A percentile compares a stretch with the other conserved stretches of the same genome.
Evolutionary conservation across 2,888 invertebrate species (phyloP).

Genomic region (Cryptops parisi): DNA sequence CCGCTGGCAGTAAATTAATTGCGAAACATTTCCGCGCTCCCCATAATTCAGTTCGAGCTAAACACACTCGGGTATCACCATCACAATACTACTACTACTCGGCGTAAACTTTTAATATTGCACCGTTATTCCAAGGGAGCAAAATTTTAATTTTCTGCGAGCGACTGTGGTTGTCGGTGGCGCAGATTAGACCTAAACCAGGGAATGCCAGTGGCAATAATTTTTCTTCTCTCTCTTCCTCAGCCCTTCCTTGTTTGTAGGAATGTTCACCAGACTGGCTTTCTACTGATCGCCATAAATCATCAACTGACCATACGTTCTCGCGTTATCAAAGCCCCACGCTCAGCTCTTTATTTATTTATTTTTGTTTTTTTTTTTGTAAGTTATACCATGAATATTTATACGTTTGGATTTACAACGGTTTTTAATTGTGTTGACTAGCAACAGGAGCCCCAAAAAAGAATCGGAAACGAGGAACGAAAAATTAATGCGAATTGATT

Average conservation of each 20-base stretch:
- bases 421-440: too few species aligned
- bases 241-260: neutral
- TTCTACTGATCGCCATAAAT: slow-evolving; percentile 1
- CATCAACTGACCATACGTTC: neutral
- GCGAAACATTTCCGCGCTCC: slow-evolving; percentile 4
- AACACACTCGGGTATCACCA: slow-evolving; percentile 4
- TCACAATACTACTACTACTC: too few species aligned
- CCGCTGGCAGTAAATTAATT: slow-evolving; percentile 11
- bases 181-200: slow-evolving; percentile 12
- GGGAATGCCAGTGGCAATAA: slow-evolving; percentile 7
- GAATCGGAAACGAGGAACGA: too few species aligned
- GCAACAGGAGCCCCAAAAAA: too few species aligned
- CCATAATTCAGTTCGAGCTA: slow-evolving; percentile 6
- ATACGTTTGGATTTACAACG: too few species aligned
- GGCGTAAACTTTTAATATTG: slow-evolving; percentile 12
- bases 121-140: slow-evolving; percentile 8
- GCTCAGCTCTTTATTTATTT: neutral
- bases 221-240: neutral
- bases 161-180: slow-evolving; percentile 3
- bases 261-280: neutral
- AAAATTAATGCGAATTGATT: too few species aligned
- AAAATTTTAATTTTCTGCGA: slow-evolving; percentile 12
- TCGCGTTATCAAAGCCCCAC: neutral
- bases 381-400: too few species aligned
- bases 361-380: too few species aligned